Evolutionary conservation across 23 tunicate genomes (phyloP), one percentile per base, ranked within the genome.

Genomic region (Diplosoma virens): DNA sequence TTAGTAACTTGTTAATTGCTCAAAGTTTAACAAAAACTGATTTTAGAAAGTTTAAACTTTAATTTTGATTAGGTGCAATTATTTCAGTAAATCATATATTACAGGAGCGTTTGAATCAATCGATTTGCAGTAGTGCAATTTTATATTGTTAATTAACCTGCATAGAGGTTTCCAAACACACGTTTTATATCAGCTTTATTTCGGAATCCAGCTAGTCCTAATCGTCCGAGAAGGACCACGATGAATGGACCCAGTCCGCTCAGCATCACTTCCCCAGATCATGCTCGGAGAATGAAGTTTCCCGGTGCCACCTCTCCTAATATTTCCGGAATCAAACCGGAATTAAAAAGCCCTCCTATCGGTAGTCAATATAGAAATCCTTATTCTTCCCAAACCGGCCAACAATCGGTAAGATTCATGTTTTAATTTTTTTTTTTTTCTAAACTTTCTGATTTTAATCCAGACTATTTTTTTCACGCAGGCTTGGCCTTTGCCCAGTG

Each of bases 171-270:
- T 46, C 53, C 14, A 46, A 46, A 17, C 53, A 46, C 14, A 46
- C 37, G 14, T 30, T 30, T 65, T 65, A 4, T 11, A n/a, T n/a
- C 59, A 78, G 83, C 47, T 23, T 31, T 58, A 3, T 23, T 76
- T 3, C 59, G 86, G 9, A 47, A 52, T 11, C 87, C 97, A 25
- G 80, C 87, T 28, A 85, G 92, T 37, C 93, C 97, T 7, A 78
- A 60, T 35, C 80, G 88, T 23, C 31, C 85, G 1, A 75, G 97
- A 5, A 74, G 97, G 50, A 91, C 88, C 84, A 92, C 97, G 35
- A 79, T 86, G 52, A 92, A 92, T 41, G 92, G 92, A 0, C 97
- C 92, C 29, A 85, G 92, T 66, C 97, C 97, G 33, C 76, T 92
- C 5, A 85, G 79, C 37, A 41, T 90, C 56, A 67, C 69, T 22